Conservation (phyloP, 37 sponge, comb jelly and placozoan species). For the Ephydatia muelleri region DNA sequence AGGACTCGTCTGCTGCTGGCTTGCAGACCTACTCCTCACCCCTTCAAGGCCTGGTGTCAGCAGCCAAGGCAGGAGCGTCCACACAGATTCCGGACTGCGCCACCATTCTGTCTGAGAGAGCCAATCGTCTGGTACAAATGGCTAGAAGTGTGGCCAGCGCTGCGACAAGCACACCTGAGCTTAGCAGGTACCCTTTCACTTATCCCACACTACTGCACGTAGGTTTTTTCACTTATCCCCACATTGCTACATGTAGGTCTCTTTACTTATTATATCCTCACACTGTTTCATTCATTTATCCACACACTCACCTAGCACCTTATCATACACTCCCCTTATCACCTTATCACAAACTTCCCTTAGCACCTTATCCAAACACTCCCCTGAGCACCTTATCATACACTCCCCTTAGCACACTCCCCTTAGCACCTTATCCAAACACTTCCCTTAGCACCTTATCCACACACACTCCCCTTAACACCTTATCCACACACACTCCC, state of each 20-base stretch:
- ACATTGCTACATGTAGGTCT: neutral
- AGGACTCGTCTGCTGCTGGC: neutral
- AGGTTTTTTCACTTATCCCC: too few species aligned
- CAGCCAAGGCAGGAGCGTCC: slow-evolving; percentile 54
- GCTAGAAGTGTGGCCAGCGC: slow-evolving; percentile 43
- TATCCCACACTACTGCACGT: neutral
- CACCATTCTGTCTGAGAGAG: slow-evolving; percentile 22
- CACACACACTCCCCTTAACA: too few species aligned
- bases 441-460: too few species aligned
- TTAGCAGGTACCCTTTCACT: slow-evolving; percentile 28
- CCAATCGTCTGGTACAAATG: slow-evolving; percentile 27
- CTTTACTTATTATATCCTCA: neutral
- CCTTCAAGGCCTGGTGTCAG: slow-evolving; percentile 48
- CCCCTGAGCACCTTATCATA: too few species aligned
- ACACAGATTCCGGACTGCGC: slow-evolving; percentile 17
- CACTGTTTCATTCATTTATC: too few species aligned
- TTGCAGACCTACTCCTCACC: slow-evolving; percentile 44
- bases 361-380: too few species aligned
- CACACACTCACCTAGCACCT: too few species aligned
- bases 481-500: too few species aligned
- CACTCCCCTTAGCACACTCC: too few species aligned
- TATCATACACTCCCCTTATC: too few species aligned
- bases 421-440: too few species aligned
- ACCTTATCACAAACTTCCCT: too few species aligned
- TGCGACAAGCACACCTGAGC: slow-evolving; percentile 9